Evolutionary conservation across 2,888 invertebrate species (phyloP), one percentile per base, ranked within the genome.

Genomic region (Ophioninae sp.): DNA sequence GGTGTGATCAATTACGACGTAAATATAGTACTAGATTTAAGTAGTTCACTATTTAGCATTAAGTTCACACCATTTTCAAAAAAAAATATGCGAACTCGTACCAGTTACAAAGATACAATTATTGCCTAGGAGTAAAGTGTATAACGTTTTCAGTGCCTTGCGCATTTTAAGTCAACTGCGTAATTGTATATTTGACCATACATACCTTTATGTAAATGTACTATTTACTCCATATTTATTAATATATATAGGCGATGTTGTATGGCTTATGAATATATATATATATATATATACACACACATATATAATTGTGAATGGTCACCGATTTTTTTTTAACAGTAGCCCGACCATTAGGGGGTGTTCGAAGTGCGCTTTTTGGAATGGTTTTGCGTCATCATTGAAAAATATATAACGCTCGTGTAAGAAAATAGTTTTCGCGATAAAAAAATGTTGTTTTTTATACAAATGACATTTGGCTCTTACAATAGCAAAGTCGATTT

Each of bases 131-230:
- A 73, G 81, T 84, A 79, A 80, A 85, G 72, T 68, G 41, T 72
- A 62, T 79, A 82, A 85, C 39, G 70, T 82, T 78, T 85, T 80
- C 78, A 86, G 85, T 85, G 85, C 86, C 86, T 87, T 83, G 83
- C 83, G 85, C 84, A 87, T 70, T 84, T 72, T 83, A 84, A 82
- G 84, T 61, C 76, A 85, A 82, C 74, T 82, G 85, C 74, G 84
- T 86, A 88, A 86, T 70, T 89, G 88, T 89, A 89, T 86, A 89
- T 89, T 89, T 88, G 85, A 88, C 84, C 75, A 86, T 79, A 85
- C 83, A 85, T 85, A 30, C 30, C 30, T 30, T 79, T 61, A 86
- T 86, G 85, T 83, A 86, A 86, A 86, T 88, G 86, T 87, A 88
- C 85, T 87, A 86, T 84, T 82, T 83, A 83, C 74, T 85, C 83